Conservation (phyloP, 2,888 invertebrate genomes). For the Torymus tubicola region DNA sequence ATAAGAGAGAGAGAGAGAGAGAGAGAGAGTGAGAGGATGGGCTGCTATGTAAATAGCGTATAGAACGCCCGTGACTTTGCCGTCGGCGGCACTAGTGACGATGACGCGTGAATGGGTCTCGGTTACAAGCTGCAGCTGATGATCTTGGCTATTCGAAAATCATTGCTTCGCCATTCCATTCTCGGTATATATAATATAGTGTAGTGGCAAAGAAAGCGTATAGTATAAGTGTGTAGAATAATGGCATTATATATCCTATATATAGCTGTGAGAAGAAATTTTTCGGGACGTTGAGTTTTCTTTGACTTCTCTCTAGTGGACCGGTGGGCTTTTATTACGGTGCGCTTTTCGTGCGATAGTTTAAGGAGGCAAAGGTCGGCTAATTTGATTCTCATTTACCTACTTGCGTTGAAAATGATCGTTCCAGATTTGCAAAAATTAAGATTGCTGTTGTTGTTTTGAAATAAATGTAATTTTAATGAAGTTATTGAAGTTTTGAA, state of each 20-base stretch:
- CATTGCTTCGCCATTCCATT: slow-evolving; percentile 41
- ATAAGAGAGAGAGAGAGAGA: not conserved
- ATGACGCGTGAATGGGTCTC: no score
- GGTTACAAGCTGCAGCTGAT: not conserved
- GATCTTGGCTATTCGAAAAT: slow-evolving; percentile 43
- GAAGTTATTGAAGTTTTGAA: no score
- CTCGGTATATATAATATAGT: slow-evolving; percentile 8
- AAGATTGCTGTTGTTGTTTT: no score
- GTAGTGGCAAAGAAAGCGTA: not conserved
- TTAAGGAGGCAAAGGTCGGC: no score
- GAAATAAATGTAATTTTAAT: no score
- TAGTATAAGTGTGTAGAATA: not conserved
- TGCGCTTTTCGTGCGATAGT: not conserved
- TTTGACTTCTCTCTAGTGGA: slow-evolving; percentile 10
- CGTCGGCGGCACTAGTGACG: no score
- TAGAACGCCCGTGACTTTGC: slow-evolving; percentile 10
- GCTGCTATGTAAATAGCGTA: slow-evolving; percentile 36
- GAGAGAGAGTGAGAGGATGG: not conserved
- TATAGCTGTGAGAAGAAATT: slow-evolving; percentile 4
- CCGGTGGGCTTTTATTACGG: not conserved
- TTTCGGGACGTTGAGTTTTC: slow-evolving; percentile 30
- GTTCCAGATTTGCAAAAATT: no score
- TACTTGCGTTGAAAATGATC: no score
- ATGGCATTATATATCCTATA: no score
- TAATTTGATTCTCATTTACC: no score